A percentile compares a stretch with the other conserved stretches of the same genome.
These are phyloP conservation scores for Lycia hirtaria DNA, from an alignment of 2,888 invertebrate genomes.

Conservation along the genomic window DNA sequence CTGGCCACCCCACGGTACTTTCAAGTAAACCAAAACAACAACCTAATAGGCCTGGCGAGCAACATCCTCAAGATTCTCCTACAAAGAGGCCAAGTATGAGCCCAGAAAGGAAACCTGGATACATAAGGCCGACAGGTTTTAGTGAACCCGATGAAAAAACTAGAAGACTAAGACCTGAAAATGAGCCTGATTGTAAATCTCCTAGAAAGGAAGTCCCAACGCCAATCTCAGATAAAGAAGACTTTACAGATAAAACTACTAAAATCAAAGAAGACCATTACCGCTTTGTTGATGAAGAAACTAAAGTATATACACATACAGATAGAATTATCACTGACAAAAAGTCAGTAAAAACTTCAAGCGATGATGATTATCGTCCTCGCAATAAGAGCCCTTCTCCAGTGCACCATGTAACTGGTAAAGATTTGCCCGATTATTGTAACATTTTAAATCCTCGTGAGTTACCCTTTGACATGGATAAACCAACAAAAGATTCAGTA, in stretches of 20 bases:
- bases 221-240: slow-evolving; percentile 50
- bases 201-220: slow-evolving; percentile 39
- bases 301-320: slow-evolving; percentile 64
- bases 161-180: slow-evolving; percentile 38
- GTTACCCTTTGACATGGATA: slow-evolving; percentile 37
- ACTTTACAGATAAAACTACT: slow-evolving; percentile 41
- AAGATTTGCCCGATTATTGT: slow-evolving; percentile 45
- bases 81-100: slow-evolving; percentile 40
- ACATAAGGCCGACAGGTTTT: slow-evolving; percentile 62
- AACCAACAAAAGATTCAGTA: slow-evolving; percentile 55
- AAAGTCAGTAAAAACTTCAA: slow-evolving; percentile 21
- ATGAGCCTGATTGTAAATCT: slow-evolving; percentile 53
- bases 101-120: slow-evolving; percentile 59
- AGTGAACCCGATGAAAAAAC: slow-evolving; percentile 45
- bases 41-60: neutral
- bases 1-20: slow-evolving; percentile 1
- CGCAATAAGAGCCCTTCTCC: slow-evolving; percentile 48
- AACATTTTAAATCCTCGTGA: slow-evolving; percentile 13
- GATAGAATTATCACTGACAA: slow-evolving; percentile 45
- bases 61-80: slow-evolving; percentile 27
- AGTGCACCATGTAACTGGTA: slow-evolving; percentile 45
- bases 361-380: slow-evolving; percentile 17
- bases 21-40: neutral
- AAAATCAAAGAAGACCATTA: slow-evolving; percentile 66
- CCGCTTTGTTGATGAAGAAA: slow-evolving; percentile 75